Conservation (phyloP, 30 jellyfish, hydroid and myxozoan species). For the Hydractinia echinata region DNA sequence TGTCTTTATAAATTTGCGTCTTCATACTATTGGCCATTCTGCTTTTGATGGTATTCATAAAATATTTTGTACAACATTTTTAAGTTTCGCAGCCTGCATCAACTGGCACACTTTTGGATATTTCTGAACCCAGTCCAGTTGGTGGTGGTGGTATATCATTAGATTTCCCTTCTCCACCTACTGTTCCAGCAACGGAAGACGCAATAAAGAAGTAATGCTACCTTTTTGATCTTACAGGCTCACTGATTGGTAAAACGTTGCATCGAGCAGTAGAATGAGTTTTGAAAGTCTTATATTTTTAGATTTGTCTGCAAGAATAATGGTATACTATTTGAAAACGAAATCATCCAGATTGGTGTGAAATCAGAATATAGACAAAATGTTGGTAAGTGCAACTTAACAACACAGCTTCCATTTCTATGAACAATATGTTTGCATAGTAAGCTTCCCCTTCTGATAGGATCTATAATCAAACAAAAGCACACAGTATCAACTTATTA, state of each 20-base stretch:
- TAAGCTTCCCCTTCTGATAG: too few relatives aligned
- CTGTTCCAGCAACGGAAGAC: conserved; percentile 12
- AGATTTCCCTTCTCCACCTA: conserved; percentile 11
- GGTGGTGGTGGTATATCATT: conserved; percentile 1
- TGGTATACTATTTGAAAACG: conserved; percentile 89
- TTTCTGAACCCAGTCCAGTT: conserved; percentile 26
- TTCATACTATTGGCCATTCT: too few relatives aligned
- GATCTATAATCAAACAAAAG: too few relatives aligned
- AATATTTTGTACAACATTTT: too few relatives aligned
- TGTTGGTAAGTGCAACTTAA: conserved; percentile 38
- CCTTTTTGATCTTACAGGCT: background rate
- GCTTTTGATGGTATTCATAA: too few relatives aligned
- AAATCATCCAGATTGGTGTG: conserved; percentile 79
- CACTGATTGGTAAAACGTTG: too few relatives aligned
- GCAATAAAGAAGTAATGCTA: background rate
- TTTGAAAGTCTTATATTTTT: background rate
- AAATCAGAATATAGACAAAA: conserved; percentile 65
- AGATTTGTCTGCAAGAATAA: conserved; percentile 87
- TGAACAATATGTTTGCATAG: too few relatives aligned
- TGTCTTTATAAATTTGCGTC: too few relatives aligned
- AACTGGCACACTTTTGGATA: conserved; percentile 34
- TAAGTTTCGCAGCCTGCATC: background rate
- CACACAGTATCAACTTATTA: too few relatives aligned
- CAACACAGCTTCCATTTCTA: too few relatives aligned
- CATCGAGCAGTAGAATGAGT: too few relatives aligned